These are phyloP conservation scores for Apostichopus parvimensis DNA, from an alignment of 35 echinoderm and acorn worm species.

Conservation along the genomic window DNA sequence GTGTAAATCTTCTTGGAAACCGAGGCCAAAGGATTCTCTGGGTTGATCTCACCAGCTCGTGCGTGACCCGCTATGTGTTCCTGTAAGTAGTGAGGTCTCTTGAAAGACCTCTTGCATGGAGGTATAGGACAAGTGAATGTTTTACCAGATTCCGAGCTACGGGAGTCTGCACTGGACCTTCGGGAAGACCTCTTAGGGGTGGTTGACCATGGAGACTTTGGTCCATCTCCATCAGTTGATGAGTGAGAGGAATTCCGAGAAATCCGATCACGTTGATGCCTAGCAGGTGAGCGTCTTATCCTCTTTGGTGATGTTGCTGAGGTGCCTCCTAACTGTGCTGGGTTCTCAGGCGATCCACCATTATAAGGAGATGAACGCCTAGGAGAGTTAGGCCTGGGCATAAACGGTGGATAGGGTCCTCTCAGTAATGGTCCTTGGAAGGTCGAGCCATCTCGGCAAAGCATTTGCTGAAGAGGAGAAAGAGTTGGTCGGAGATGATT, in stretches of 20 bases:
- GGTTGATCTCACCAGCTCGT: conserved; percentile 19
- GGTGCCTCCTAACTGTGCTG: neutral
- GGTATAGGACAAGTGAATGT: conserved; percentile 45
- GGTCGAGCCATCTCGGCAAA: neutral
- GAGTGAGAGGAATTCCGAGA: conserved; percentile 1
- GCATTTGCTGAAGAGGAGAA: conserved; percentile 6
- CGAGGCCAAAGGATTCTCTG: neutral
- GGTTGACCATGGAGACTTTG: neutral
- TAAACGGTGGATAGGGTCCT: neutral
- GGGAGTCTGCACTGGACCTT: conserved; percentile 8
- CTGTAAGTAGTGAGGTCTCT: conserved; percentile 29
- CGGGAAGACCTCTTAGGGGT: neutral
- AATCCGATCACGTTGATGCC: neutral
- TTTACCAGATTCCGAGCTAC: neutral
- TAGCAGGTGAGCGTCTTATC: neutral
- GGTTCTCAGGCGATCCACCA: neutral
- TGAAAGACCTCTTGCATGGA: conserved; percentile 45
- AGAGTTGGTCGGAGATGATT: neutral
- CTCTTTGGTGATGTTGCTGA: neutral
- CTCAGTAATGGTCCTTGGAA: conserved; percentile 30
- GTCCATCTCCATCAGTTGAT: conserved; percentile 29
- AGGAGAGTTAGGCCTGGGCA: neutral
- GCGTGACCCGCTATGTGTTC: conserved; percentile 39
- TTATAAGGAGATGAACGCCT: conserved; percentile 6
- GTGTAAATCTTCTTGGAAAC: conserved; percentile 41